A percentile compares a stretch with the other conserved stretches of the same genome.
These are phyloP conservation scores for Mylabris phalerata DNA, from an alignment of 1,140 invertebrate genomes.

Conservation along the genomic window DNA sequence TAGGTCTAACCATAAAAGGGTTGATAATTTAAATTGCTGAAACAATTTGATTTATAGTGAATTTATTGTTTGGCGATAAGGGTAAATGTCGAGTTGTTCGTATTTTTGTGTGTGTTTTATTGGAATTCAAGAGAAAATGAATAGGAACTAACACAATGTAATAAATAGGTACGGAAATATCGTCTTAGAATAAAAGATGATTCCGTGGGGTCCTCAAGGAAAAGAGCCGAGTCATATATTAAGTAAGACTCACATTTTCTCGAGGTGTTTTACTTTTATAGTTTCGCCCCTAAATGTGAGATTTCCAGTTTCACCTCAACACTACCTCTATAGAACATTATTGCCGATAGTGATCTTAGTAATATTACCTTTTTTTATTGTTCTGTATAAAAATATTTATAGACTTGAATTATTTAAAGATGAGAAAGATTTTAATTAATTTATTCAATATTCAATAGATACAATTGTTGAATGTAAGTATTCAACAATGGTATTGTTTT, in stretches of 20 bases:
- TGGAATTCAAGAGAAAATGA: conserved; percentile 3
- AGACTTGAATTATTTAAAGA: background rate
- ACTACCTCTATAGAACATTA: background rate
- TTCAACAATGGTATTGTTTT: conserved; percentile 7
- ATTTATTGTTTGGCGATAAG: conserved; percentile 4
- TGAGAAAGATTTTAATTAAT: conserved; percentile 3
- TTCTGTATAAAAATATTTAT: conserved; percentile 2
- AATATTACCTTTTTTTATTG: background rate
- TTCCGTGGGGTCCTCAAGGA: too few relatives aligned
- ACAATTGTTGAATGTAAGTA: background rate
- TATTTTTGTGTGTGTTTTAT: background rate
- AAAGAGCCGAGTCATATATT: too few relatives aligned
- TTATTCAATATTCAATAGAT: background rate
- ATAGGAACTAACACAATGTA: background rate
- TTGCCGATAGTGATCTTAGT: background rate
- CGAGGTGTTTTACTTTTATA: too few relatives aligned
- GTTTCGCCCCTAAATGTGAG: too few relatives aligned
- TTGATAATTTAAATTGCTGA: conserved; percentile 6
- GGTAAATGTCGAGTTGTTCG: background rate
- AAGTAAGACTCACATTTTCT: too few relatives aligned
- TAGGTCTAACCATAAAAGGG: background rate
- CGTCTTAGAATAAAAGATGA: background rate
- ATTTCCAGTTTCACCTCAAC: too few relatives aligned
- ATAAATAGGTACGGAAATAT: background rate
- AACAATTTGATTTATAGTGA: conserved; percentile 5